Conservation (phyloP, 2,888 invertebrate species). For the Caenorhabditis wallacei region DNA sequence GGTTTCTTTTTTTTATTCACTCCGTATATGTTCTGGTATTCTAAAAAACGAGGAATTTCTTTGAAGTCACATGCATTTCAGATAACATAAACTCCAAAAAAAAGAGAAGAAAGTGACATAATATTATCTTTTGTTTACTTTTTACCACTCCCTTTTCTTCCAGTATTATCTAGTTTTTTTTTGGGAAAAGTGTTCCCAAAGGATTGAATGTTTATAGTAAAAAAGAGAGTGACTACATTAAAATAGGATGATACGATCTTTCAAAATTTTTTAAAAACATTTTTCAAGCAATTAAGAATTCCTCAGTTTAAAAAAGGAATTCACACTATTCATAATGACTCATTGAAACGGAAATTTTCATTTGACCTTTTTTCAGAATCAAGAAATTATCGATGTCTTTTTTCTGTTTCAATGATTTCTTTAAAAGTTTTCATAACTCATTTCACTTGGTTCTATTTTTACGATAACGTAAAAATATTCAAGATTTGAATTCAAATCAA, state of each 20-base stretch:
- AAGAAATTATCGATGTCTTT: too few relatives aligned
- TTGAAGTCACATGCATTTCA: conserved; percentile 33
- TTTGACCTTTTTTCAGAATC: too few relatives aligned
- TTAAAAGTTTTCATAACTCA: too few relatives aligned
- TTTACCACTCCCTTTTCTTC: conserved; percentile 18
- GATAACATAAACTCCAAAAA: conserved; percentile 28
- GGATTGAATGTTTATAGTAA: conserved; percentile 12
- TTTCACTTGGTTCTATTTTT: too few relatives aligned
- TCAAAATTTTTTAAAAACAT: background rate
- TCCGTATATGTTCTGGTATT: background rate
- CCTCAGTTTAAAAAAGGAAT: too few relatives aligned
- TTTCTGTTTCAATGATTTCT: too few relatives aligned
- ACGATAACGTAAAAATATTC: too few relatives aligned
- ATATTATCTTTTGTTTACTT: conserved; percentile 47
- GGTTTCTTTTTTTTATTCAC: background rate
- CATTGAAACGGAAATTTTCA: too few relatives aligned
- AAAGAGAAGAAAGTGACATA: conserved; percentile 1
- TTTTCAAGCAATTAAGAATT: too few relatives aligned
- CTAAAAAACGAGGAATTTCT: conserved; percentile 1
- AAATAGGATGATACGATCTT: background rate
- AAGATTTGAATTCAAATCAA: too few relatives aligned
- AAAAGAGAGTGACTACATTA: background rate
- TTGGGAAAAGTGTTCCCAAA: conserved; percentile 22
- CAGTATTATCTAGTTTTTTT: conserved; percentile 1
- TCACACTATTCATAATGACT: too few relatives aligned